phyloP scores from a whole-genome alignment of 2,113 vertebrate species.

The Castor canadensis region DNA sequence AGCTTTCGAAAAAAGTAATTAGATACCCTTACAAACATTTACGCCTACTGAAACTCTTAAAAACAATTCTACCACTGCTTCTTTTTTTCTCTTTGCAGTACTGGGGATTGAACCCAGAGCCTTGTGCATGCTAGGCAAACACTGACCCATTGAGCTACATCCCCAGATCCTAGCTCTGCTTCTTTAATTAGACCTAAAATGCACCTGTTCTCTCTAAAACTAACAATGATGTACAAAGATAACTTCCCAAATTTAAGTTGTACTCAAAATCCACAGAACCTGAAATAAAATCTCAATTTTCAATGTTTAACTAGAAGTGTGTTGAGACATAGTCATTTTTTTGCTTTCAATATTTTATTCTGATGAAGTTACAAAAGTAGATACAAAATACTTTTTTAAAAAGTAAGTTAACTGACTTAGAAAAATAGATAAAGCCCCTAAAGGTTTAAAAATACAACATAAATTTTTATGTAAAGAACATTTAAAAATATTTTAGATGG shows the following conservation, averaged over 20 bases:
- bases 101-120: too few relatives aligned
- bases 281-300: slow-evolving; percentile 24
- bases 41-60: not conserved
- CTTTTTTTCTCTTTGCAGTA: too few relatives aligned
- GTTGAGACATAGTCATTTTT: slow-evolving; percentile 51
- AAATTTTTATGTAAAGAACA: slow-evolving; percentile 70
- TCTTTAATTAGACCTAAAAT: not conserved
- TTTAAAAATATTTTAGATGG: slow-evolving; percentile 67
- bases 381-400: slow-evolving; percentile 73
- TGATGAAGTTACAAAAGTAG: slow-evolving; percentile 79
- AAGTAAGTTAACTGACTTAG: slow-evolving; percentile 79
- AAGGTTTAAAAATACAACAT: slow-evolving; percentile 75
- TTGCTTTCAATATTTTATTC: slow-evolving; percentile 77
- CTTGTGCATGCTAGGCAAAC: too few relatives aligned
- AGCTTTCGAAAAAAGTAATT: not conserved
- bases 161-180: slow-evolving; percentile 2
- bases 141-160: too few relatives aligned
- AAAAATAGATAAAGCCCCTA: slow-evolving; percentile 79
- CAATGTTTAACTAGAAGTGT: slow-evolving; percentile 33
- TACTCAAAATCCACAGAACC: not conserved
- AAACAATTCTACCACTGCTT: too few relatives aligned
- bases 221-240: too few relatives aligned
- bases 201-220: not conserved
- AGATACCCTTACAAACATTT: not conserved
- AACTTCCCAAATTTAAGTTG: slow-evolving; percentile 32